Base-by-base conservation (phyloP, 2,797 vertebrate species). In the Acanthornis magna region DNA sequence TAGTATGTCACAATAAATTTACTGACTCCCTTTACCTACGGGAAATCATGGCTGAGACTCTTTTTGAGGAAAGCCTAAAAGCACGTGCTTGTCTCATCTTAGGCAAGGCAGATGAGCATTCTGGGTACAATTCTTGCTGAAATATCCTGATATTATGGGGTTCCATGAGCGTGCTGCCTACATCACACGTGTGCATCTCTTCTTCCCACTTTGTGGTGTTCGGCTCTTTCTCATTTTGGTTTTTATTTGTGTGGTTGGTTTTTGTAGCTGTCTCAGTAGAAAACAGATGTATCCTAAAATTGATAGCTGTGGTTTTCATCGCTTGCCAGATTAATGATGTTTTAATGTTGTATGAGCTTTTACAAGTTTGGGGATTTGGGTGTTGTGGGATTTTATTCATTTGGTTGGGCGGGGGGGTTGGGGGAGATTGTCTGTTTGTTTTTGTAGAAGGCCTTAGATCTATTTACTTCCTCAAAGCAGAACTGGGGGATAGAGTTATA, bases 401-500 rank as follows among this genome's bases (percentile, higher is more conserved):
- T 79, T 67, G 13, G 34, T 19, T 12, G 1, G 38, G 38, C 38
- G 11, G 38, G 38, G 38, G 0, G 3, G 16, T 3, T 1, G 2
- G 1, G 2, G 7, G 2, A 5, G 1, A 23, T 21, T 55, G 5
- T 23, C 14, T 42, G 9, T 7, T 43, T 76, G 60, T 60, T 34
- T 22, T 43, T 6, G 12, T 62, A 55, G 53, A 79, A 68, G 18
- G 5, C 9, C 36, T 68, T 61, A 36, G 8, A 38, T 63, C 9
- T 85, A 6, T 55, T 81, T 70, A 17, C 20, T 71, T 26, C 20
- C 50, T 40, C 18, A 42, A 87, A 67, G 27, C 26, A 80, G 63
- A 82, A 71, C 23, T 3, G 7, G 16, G 5, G 10, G 32, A 40
- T 50, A 23, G n/a, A 62, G 13, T 48, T 58, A 17, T 2, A 57